Conservation (phyloP, 2,797 vertebrate genomes). For the Sphenopsis melanotis region DNA sequence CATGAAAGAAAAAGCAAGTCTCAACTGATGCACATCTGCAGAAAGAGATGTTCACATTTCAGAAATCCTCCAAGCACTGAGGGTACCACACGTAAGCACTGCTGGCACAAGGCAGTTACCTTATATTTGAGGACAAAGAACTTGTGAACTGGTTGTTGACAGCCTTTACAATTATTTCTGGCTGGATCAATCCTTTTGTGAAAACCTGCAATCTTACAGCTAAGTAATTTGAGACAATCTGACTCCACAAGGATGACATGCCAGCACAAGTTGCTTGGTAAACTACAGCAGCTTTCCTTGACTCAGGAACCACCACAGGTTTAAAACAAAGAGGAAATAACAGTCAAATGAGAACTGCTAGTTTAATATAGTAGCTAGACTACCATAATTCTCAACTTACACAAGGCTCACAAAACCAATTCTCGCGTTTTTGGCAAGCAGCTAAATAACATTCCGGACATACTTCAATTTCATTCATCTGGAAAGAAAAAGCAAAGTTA, state of each 20-base stretch:
- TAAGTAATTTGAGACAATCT: background rate
- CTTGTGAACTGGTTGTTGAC: background rate
- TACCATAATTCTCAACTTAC: slow-evolving; percentile 76
- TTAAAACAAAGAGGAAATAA: background rate
- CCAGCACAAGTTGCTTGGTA: background rate
- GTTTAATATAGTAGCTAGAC: background rate
- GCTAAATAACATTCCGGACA: slow-evolving; percentile 98
- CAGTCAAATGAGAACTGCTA: background rate
- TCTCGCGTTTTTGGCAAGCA: slow-evolving; percentile 98
- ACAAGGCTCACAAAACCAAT: slow-evolving; percentile 99
- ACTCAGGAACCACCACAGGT: background rate
- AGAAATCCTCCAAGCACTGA: background rate
- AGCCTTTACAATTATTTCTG: background rate
- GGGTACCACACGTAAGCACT: background rate
- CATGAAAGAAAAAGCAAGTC: background rate
- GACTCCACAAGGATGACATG: background rate
- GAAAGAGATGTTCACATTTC: background rate
- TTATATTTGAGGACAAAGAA: background rate
- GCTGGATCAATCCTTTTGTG: background rate
- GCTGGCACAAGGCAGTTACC: background rate
- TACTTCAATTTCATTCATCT: slow-evolving; percentile 99
- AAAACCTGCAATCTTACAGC: background rate
- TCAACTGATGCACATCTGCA: background rate
- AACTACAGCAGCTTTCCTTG: background rate
- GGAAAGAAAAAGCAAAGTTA: slow-evolving; percentile 60